Evolutionary conservation across 2,113 vertebrate species (phyloP).

Genomic region (Condylura cristata): DNA sequence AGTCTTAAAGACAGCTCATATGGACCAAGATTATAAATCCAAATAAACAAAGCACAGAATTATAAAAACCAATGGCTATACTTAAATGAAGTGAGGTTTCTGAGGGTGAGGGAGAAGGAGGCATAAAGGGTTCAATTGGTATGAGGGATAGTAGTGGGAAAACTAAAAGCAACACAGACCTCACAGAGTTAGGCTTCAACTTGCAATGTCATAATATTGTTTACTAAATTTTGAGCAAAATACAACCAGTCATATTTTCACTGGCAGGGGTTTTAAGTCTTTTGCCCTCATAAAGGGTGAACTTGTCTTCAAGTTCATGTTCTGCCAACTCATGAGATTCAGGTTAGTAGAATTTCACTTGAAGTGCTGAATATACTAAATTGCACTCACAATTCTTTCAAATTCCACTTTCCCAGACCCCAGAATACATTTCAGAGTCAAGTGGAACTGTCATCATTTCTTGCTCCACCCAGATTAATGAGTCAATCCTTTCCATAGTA

Average conservation of each 20-base stretch:
- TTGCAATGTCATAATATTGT: constrained; percentile 33
- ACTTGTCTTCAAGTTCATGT: constrained; percentile 36
- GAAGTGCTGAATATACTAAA: constrained; percentile 47
- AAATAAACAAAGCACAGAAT: not conserved
- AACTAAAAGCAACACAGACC: not conserved
- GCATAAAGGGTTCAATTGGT: too few relatives aligned
- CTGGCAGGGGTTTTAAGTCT: not conserved
- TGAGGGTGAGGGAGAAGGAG: too few relatives aligned
- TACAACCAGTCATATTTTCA: constrained; percentile 46
- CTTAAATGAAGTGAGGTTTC: too few relatives aligned
- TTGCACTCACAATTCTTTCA: constrained; percentile 63
- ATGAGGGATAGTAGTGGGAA: too few relatives aligned
- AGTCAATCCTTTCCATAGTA: constrained; percentile 61
- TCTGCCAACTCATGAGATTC: constrained; percentile 45
- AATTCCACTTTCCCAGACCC: constrained; percentile 34
- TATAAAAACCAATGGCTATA: too few relatives aligned
- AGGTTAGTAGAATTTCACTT: constrained; percentile 50
- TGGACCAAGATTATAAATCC: not conserved
- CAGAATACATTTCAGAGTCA: constrained; percentile 60
- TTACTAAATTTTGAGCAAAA: constrained; percentile 61
- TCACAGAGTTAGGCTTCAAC: constrained; percentile 39
- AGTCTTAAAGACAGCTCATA: not conserved
- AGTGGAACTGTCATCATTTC: not conserved
- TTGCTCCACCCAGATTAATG: constrained; percentile 48
- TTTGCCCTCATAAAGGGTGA: constrained; percentile 9